Conservation (phyloP, 2,888 invertebrate genomes). For the Charanyca ferruginea region DNA sequence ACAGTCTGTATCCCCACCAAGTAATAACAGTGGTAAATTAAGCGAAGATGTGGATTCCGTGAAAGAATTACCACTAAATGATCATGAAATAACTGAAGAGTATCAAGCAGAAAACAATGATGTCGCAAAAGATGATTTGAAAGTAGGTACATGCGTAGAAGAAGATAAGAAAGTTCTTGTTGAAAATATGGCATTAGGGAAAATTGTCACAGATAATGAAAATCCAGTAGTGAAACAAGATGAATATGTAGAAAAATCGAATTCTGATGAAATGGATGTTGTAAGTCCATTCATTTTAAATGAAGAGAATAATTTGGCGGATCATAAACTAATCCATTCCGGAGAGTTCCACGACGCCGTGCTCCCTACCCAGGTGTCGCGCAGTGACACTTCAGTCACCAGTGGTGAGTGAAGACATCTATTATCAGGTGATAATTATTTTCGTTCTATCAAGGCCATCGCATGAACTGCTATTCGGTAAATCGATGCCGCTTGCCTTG, state of each 20-base stretch:
- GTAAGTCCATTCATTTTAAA: constrained; percentile 76
- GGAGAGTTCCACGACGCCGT: constrained; percentile 90
- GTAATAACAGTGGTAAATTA: constrained; percentile 86
- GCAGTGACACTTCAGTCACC: constrained; percentile 86
- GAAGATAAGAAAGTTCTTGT: constrained; percentile 3
- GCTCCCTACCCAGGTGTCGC: constrained; percentile 85
- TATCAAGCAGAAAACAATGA: constrained; percentile 43
- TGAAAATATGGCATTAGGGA: constrained; percentile 16
- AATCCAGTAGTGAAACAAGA: constrained; percentile 54
- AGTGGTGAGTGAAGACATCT: constrained; percentile 91
- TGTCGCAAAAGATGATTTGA: constrained; percentile 31
- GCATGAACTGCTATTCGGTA: constrained; percentile 84
- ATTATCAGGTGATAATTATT: constrained; percentile 90
- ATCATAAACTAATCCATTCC: constrained; percentile 82
- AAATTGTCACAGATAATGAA: constrained; percentile 37
- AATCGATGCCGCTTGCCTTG: constrained; percentile 68
- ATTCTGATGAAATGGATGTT: constrained; percentile 85
- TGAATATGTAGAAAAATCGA: constrained; percentile 65
- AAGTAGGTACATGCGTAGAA: constrained; percentile 19
- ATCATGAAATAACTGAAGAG: constrained; percentile 50
- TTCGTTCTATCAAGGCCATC: constrained; percentile 86
- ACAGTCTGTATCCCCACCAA: constrained; percentile 87
- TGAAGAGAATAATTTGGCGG: constrained; percentile 55
- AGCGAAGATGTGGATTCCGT: constrained; percentile 87
- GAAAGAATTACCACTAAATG: constrained; percentile 74